These are phyloP conservation scores for Etheostoma nigrum DNA, from an alignment of 2,797 vertebrate genomes.

Conservation along the genomic window DNA sequence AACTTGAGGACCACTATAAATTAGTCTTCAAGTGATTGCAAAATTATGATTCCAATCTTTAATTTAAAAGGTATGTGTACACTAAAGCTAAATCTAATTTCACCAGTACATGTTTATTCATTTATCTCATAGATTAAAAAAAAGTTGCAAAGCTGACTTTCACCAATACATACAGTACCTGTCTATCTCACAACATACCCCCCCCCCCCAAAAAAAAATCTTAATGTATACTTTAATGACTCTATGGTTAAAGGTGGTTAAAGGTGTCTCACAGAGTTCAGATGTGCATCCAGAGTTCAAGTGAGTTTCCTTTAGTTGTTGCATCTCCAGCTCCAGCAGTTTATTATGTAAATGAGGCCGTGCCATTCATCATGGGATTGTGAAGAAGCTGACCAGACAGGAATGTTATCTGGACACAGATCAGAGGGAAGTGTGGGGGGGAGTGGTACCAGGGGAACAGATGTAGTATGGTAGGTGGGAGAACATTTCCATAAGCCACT, in stretches of 20 bases:
- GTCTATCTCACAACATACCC: not conserved
- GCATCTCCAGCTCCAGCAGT: slow-evolving; percentile 25
- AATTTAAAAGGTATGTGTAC: too few species aligned
- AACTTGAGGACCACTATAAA: too few species aligned
- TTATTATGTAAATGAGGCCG: slow-evolving; percentile 70
- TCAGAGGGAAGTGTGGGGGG: slow-evolving; percentile 74
- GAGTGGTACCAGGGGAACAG: slow-evolving; percentile 76
- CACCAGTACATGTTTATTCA: too few species aligned
- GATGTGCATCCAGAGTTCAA: slow-evolving; percentile 46
- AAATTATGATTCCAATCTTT: too few species aligned
- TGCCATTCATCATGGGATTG: slow-evolving; percentile 56
- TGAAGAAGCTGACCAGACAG: slow-evolving; percentile 78
- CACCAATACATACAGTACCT: not conserved
- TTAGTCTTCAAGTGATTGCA: too few species aligned
- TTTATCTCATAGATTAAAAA: too few species aligned
- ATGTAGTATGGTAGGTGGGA: slow-evolving; percentile 81
- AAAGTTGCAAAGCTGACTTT: not conserved
- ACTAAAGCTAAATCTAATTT: too few species aligned
- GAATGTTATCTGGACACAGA: slow-evolving; percentile 89
- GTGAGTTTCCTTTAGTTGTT: slow-evolving; percentile 33
- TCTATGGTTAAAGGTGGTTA: not conserved
- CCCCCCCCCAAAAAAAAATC: not conserved
- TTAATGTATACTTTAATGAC: not conserved
- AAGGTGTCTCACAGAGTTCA: slow-evolving; percentile 47
- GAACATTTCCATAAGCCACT: slow-evolving; percentile 76